Evolutionary conservation across 2,113 vertebrate genomes (phyloP).

Genomic region (Agelaius tricolor): DNA sequence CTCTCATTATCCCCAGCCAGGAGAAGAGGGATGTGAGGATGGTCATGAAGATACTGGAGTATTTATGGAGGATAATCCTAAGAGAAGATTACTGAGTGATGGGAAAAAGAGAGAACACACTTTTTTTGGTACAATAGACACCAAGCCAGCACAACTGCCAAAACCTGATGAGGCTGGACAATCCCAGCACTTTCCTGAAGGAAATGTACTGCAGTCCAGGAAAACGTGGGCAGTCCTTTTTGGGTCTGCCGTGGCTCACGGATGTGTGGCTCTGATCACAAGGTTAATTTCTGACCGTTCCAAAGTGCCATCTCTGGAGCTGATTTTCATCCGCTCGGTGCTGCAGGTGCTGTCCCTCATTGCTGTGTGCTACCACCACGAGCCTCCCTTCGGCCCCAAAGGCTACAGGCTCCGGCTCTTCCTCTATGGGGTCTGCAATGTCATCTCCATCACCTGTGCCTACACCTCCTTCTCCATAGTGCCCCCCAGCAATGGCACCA

Average conservation of each 20-base stretch:
- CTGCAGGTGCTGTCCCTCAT: constrained; percentile 91
- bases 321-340: constrained; percentile 96
- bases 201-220: constrained; percentile 84
- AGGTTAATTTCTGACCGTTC: constrained; percentile 92
- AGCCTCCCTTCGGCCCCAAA: constrained; percentile 92
- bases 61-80: constrained; percentile 88
- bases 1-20: constrained; percentile 93
- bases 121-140: constrained; percentile 89
- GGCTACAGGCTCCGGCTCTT: constrained; percentile 92
- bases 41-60: constrained; percentile 84
- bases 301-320: constrained; percentile 95
- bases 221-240: constrained; percentile 94
- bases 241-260: constrained; percentile 91
- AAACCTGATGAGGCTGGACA: constrained; percentile 77
- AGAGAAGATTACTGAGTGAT: constrained; percentile 83
- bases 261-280: constrained; percentile 94
- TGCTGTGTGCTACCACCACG: constrained; percentile 90
- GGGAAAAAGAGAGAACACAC: constrained; percentile 81
- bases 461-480: constrained; percentile 98
- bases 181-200: constrained; percentile 85
- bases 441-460: constrained; percentile 97
- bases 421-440: constrained; percentile 95
- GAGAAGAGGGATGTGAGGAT: constrained; percentile 89
- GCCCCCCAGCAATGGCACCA: constrained; percentile 94
- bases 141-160: constrained; percentile 69